Conservation (phyloP, 2,797 vertebrate species). For the Discoglossus pictus region DNA sequence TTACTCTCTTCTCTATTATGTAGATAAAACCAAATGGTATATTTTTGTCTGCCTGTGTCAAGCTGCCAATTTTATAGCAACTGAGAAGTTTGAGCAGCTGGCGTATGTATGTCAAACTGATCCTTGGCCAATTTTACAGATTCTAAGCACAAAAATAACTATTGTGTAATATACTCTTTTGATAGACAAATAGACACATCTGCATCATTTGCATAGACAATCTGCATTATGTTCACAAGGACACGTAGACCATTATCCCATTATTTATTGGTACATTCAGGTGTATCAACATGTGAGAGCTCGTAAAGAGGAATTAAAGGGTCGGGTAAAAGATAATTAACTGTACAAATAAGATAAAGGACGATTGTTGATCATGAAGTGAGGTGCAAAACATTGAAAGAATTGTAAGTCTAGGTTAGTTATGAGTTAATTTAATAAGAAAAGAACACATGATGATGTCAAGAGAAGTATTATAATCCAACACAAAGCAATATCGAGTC, state of each 20-base stretch:
- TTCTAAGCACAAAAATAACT: conserved; percentile 3
- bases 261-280: conserved; percentile 2
- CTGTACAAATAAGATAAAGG: no score
- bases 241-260: neutral
- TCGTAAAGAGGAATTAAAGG: no score
- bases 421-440: no score
- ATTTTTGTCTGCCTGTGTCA: neutral
- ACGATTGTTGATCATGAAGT: no score
- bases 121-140: conserved; percentile 11
- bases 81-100: conserved; percentile 4
- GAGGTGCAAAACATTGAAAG: no score
- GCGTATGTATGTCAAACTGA: neutral
- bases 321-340: no score
- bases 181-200: conserved; percentile 18
- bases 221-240: neutral
- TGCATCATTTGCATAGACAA: neutral
- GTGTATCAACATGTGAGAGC: conserved; percentile 1
- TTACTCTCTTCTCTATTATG: neutral
- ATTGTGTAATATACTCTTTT: neutral
- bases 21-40: neutral
- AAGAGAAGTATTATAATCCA: no score
- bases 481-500: no score
- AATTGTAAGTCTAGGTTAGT: no score
- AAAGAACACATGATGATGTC: no score
- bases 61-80: neutral